Base-by-base conservation (phyloP, 30 jellyfish, hydroid and myxozoan genomes). In the Aurelia sp. region DNA sequence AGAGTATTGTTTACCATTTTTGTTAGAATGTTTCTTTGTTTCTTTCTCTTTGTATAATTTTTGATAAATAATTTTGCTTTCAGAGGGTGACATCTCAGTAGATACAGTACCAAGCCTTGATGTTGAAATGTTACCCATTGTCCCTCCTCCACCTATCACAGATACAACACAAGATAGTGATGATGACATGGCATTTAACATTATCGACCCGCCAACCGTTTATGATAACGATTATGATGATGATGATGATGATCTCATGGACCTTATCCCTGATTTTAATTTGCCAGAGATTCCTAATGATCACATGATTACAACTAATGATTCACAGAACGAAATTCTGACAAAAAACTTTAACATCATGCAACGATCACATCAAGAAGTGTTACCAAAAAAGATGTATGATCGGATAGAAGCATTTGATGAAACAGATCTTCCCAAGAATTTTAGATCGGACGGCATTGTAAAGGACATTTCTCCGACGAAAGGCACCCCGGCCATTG, bases 61-160 rank as follows among this genome's bases (percentile, higher is more conserved):
- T 44, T 44, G 55, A 44, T 1, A 44, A 0, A 21, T 76, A n/a
- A 48, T 10, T 22, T 52, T 79, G 12, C 11, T 71, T 41, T 57
- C n/a, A 13, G 84, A 48, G 11, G 77, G 27, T 15, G 61, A 70
- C 33, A 9, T 53, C 47, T 40, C 77, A 18, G 61, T 58, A 11
- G 82, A 82, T 21, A 52, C 69, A 51, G 62, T 35, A 2, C 77
- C 82, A 37, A 76, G 80, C 37, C 18, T 84, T 55, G 87, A 72
- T 27, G 86, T 72, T 30, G 87, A 66, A n/a, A 84, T 71, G 74
- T 60, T 84, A 9, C 93, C 93, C 8, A 35, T 76, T 72, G 87
- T 73, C 9, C 93, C 93, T 0, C 93, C 93, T 11, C 93, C 93
- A 35, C 93, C 87, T n/a, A 51, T 84, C 59, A 81, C 62, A 15